Evolutionary conservation across 2,113 vertebrate species (phyloP).

Genomic region (Pelmatolapia mariae): DNA sequence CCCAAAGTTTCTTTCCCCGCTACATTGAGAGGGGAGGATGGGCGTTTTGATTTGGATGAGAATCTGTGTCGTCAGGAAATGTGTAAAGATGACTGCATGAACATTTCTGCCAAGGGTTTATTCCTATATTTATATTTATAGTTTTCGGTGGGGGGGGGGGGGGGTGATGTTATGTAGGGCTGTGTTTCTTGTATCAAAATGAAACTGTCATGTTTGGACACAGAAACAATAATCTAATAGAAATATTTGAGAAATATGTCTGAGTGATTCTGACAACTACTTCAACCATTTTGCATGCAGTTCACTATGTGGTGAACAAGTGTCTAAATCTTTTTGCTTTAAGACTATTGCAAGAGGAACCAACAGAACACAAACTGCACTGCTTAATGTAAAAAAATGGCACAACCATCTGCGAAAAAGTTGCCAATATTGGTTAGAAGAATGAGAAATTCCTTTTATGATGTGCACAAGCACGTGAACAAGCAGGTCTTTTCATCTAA

Average conservation of each 20-base stretch:
- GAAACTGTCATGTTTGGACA: background rate
- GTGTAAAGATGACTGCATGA: background rate
- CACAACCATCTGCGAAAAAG: background rate
- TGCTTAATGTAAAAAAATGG: background rate
- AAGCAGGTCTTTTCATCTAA: background rate
- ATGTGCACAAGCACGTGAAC: background rate
- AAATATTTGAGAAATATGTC: background rate
- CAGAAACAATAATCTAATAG: background rate
- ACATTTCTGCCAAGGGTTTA: background rate
- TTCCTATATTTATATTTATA: background rate
- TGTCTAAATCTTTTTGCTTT: background rate
- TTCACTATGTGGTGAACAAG: background rate
- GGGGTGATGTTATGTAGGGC: background rate
- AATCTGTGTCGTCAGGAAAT: background rate
- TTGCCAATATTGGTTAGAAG: background rate
- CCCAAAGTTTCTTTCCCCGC: background rate
- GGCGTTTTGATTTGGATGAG: background rate
- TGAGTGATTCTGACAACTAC: background rate
- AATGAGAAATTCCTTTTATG: background rate
- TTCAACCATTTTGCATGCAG: background rate
- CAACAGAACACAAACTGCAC: background rate
- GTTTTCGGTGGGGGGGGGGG: background rate
- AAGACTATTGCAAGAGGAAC: background rate
- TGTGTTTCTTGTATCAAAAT: background rate
- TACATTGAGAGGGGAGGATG: background rate